Evolutionary conservation across 2,113 vertebrate genomes (phyloP), one percentile per base, ranked within the genome.

Genomic region (Chionodraco myersi): DNA sequence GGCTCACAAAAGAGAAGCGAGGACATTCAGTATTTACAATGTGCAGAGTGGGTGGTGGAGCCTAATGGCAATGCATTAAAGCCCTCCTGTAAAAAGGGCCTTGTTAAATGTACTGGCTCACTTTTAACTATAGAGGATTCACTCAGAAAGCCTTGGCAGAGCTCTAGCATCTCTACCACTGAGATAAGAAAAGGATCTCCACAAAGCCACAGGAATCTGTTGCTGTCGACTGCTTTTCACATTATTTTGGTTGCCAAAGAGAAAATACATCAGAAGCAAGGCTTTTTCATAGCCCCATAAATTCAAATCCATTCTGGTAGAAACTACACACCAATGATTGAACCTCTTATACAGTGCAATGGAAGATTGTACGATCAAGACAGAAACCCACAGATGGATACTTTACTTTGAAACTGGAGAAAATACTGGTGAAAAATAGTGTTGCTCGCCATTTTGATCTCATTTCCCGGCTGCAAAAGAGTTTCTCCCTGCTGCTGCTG

Each of bases 21-120:
- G 12, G 18, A 26, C 75, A 86, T 87, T 77, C 75, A 86, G 72
- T 86, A 85, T 89, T 91, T 86, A 87, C 57, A 0, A 26, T 21
- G 49, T 21, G 52, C 23, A 44, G 62, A 76, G 79, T 75, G 79
- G 79, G 82, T 57, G 80, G 72, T 13, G 12, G 45, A 70, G 74
- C 64, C 80, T 78, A 59, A 70, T 70, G 73, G 59, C 70, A 53
- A 10, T 15, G 72, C 83, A 76, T 75, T 36, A 74, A 72, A 83
- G 60, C 65, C 44, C 80, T 72, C 44, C 66, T 61, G 51, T 72
- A 58, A 75, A 83, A 56, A 49, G 48, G 53, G 6, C 36, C 57
- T 59, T 71, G 64, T 72, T 80, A 78, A 85, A 80, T 59, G 60
- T 77, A 79, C 52, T 59, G 66, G 61, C n/a, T 79, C 58, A 64